These are phyloP conservation scores for Antennarius striatus DNA, from an alignment of 2,113 vertebrate species.

Conservation along the genomic window DNA sequence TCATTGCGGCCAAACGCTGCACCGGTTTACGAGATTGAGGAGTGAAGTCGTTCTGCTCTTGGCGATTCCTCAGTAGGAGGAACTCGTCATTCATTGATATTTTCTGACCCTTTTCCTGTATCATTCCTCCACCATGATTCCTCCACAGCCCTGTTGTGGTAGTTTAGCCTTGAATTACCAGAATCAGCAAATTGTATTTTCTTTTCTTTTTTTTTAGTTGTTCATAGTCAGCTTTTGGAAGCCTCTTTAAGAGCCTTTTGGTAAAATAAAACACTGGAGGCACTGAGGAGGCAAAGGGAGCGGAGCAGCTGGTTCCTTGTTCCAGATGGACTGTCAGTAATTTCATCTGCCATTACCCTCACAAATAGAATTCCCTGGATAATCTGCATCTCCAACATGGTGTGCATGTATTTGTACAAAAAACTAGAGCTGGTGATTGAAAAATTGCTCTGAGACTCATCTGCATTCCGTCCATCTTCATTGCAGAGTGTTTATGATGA, in stretches of 20 bases:
- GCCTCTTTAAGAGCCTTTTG: too few species aligned
- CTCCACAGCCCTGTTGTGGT: neutral
- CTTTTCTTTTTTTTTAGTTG: too few species aligned
- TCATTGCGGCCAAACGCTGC: slow-evolving; percentile 5
- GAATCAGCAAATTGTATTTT: neutral
- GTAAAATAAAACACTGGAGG: slow-evolving; percentile 9
- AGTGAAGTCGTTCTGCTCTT: slow-evolving; percentile 17
- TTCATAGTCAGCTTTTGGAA: neutral
- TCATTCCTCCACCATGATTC: neutral
- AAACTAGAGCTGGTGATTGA: slow-evolving; percentile 41
- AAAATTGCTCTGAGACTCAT: slow-evolving; percentile 24
- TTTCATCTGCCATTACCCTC: slow-evolving; percentile 69
- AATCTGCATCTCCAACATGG: slow-evolving; percentile 41
- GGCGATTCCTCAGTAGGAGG: neutral
- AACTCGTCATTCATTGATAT: slow-evolving; percentile 20
- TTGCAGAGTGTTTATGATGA: neutral
- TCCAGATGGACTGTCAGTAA: slow-evolving; percentile 20
- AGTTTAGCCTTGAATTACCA: slow-evolving; percentile 1
- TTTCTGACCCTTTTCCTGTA: slow-evolving; percentile 13
- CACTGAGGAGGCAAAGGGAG: too few species aligned
- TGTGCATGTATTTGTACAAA: slow-evolving; percentile 5
- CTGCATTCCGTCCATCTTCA: neutral
- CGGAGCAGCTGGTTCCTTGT: neutral
- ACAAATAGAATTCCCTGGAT: slow-evolving; percentile 46
- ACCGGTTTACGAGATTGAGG: slow-evolving; percentile 23